Conservation (phyloP, 2,113 vertebrate species). For the Cathartes aura region DNA sequence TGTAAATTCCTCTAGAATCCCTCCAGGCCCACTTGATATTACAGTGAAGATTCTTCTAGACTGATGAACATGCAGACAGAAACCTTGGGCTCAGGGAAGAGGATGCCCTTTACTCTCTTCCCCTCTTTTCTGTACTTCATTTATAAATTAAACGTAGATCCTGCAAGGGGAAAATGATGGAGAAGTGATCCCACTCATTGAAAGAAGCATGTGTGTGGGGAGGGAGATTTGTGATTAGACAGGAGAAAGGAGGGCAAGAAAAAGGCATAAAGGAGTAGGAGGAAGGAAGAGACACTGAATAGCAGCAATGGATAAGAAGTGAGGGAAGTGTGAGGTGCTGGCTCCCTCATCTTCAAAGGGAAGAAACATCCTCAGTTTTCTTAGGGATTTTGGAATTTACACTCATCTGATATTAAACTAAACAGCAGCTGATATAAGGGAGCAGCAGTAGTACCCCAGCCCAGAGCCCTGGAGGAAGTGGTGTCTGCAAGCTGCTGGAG, state of each 20-base stretch:
- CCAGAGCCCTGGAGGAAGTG: neutral
- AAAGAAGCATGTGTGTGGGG: constrained; percentile 5
- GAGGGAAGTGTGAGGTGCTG: neutral
- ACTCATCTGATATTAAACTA: neutral
- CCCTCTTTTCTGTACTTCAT: neutral
- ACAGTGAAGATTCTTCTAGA: neutral
- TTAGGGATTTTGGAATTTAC: neutral
- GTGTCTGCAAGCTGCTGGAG: neutral
- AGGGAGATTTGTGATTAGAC: constrained; percentile 6
- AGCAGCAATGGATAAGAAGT: neutral
- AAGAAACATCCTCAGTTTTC: neutral
- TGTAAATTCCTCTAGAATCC: neutral
- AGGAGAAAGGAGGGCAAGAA: constrained; percentile 33
- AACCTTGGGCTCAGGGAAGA: neutral
- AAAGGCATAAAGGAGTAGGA: constrained; percentile 18
- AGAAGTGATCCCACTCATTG: constrained; percentile 52
- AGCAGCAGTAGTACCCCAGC: neutral
- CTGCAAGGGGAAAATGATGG: neutral
- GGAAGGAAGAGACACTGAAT: neutral
- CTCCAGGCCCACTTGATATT: neutral
- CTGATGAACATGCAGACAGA: neutral
- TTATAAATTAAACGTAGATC: neutral
- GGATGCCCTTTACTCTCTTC: neutral
- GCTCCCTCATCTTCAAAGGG: neutral
- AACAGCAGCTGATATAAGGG: neutral